Evolutionary conservation across 2,113 vertebrate species (phyloP).

Genomic region (Tychaedon coryphoeus): DNA sequence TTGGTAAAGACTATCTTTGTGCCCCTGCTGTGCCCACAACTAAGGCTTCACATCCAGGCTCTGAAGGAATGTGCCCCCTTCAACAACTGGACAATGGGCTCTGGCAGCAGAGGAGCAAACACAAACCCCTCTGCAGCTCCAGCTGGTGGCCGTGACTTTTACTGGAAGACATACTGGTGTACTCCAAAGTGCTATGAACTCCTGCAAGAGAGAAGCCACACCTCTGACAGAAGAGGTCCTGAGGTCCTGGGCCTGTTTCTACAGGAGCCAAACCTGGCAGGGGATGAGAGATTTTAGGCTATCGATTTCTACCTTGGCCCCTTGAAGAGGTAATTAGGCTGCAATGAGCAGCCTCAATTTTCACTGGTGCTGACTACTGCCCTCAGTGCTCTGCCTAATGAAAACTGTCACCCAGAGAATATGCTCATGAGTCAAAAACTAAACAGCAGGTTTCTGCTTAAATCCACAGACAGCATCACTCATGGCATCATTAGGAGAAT

Average conservation of each 20-base stretch:
- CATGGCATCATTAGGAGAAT: background rate
- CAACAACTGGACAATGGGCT: background rate
- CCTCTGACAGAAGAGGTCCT: background rate
- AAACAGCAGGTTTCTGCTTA: background rate
- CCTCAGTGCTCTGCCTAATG: background rate
- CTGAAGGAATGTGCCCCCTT: background rate
- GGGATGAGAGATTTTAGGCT: background rate
- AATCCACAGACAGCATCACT: background rate
- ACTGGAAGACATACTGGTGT: background rate
- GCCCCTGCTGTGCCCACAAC: background rate
- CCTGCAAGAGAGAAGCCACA: background rate
- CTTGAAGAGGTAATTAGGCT: background rate
- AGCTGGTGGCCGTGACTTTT: accelerated
- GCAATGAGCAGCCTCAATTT: background rate
- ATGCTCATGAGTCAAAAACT: background rate
- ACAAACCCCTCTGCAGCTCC: accelerated
- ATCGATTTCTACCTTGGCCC: background rate
- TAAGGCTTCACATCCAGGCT: background rate
- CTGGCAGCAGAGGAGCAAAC: background rate
- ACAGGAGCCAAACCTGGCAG: background rate
- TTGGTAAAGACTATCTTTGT: background rate
- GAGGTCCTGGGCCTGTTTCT: background rate
- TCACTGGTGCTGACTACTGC: background rate
- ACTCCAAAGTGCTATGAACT: background rate
- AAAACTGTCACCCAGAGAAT: background rate